Evolutionary conservation across 2,888 invertebrate genomes (phyloP).

Genomic region (Tridacna crocea): DNA sequence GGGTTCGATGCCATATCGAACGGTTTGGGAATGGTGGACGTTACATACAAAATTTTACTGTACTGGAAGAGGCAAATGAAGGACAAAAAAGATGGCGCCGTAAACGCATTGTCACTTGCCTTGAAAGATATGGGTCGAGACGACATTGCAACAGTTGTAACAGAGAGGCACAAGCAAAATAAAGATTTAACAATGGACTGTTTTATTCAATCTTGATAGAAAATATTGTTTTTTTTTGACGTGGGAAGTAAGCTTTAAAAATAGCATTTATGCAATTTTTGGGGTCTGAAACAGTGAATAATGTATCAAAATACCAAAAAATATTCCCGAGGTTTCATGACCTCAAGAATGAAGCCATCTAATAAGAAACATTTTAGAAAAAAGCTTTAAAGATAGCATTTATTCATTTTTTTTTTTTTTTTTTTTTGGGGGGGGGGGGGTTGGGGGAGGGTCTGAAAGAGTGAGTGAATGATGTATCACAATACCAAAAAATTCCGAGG

Average conservation of each 20-base stretch:
- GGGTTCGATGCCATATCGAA: slow-evolving; percentile 83
- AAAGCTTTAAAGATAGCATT: no score
- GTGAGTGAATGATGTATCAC: no score
- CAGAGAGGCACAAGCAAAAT: slow-evolving; percentile 76
- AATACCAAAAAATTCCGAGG: no score
- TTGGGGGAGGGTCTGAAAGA: no score
- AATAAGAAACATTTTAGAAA: no score
- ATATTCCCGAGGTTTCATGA: no score
- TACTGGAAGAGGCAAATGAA: slow-evolving; percentile 82
- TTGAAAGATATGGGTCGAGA: slow-evolving; percentile 79
- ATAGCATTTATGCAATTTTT: neutral
- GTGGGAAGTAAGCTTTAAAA: neutral
- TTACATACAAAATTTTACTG: slow-evolving; percentile 82
- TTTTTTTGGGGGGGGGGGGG: no score
- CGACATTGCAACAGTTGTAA: slow-evolving; percentile 75
- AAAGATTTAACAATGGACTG: slow-evolving; percentile 78
- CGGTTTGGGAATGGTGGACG: slow-evolving; percentile 80
- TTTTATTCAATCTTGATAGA: slow-evolving; percentile 33
- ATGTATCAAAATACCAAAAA: no score
- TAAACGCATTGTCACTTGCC: slow-evolving; percentile 73
- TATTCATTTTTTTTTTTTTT: no score
- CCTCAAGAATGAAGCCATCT: no score
- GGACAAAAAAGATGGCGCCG: slow-evolving; percentile 77
- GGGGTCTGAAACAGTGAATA: no score
- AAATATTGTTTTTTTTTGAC: neutral